phyloP scores from a whole-genome alignment of 2,888 invertebrate genomes.

The Caenorhabditis panamensis region DNA sequence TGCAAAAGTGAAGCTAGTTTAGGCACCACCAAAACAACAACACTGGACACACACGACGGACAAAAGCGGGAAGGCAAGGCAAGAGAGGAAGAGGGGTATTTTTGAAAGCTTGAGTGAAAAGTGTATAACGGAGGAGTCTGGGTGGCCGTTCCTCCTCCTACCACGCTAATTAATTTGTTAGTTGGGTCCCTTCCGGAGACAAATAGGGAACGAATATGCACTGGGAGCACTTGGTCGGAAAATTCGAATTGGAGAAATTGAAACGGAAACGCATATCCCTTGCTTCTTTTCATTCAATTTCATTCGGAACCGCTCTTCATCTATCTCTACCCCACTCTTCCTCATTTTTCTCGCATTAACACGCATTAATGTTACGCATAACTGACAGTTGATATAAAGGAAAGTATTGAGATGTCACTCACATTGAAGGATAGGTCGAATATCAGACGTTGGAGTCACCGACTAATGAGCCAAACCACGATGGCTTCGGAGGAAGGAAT shows the following conservation, averaged over 20 bases:
- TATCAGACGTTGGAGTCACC: conserved; percentile 13
- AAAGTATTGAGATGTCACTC: conserved; percentile 46
- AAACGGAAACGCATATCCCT: conserved; percentile 3
- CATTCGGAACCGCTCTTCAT: background rate
- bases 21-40: conserved; percentile 39
- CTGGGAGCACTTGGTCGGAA: conserved; percentile 49
- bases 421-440: conserved; percentile 45
- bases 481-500: no score
- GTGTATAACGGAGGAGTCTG: conserved; percentile 46
- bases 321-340: background rate
- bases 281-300: conserved; percentile 8
- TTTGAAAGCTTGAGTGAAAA: conserved; percentile 48
- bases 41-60: conserved; percentile 28
- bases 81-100: conserved; percentile 23
- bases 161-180: conserved; percentile 52
- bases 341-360: conserved; percentile 9
- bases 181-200: conserved; percentile 39
- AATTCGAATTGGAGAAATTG: conserved; percentile 3
- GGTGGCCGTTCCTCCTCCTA: conserved; percentile 32
- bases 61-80: background rate
- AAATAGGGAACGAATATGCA: conserved; percentile 16
- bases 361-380: conserved; percentile 29
- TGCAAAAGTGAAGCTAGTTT: conserved; percentile 8
- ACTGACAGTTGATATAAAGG: conserved; percentile 38
- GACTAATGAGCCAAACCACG: conserved; percentile 38